Percentiles rank a stretch among this genome's conserved stretches.
These are phyloP conservation scores for Drosophila paramelanica DNA, from an alignment of 2,888 invertebrate species.

Conservation along the genomic window DNA sequence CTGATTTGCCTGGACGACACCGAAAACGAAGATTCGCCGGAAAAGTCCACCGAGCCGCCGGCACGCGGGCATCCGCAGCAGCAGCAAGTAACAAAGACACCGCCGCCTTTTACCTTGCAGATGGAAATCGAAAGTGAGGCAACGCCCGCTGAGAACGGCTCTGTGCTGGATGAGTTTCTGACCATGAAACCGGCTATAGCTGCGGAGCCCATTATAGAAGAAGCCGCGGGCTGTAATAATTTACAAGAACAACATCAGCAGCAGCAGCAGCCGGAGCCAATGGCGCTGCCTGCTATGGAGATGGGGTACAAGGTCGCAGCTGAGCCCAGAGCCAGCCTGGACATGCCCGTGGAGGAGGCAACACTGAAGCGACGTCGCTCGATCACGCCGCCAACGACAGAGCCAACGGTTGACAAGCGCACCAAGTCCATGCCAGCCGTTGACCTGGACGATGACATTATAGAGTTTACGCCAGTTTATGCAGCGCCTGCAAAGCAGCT, in stretches of 20 bases:
- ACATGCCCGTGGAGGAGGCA: conserved; percentile 20
- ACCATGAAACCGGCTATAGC: conserved; percentile 36
- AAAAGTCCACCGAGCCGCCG: conserved; percentile 34
- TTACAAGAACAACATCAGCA: conserved; percentile 1
- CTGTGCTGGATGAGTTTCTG: conserved; percentile 56
- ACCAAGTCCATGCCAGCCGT: conserved; percentile 4
- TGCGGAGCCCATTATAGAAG: conserved; percentile 23
- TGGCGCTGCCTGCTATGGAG: conserved; percentile 4
- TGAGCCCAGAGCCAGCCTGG: conserved; percentile 8
- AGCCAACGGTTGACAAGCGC: conserved; percentile 25
- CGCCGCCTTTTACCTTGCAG: conserved; percentile 17
- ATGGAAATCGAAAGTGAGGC: conserved; percentile 18
- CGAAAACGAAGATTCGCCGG: conserved; percentile 69
- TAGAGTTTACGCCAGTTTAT: conserved; percentile 43
- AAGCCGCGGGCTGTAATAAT: neutral
- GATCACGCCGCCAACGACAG: conserved; percentile 33
- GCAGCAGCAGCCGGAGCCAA: conserved; percentile 1
- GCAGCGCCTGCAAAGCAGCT: conserved; percentile 9
- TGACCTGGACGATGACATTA: conserved; percentile 48
- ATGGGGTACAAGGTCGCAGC: conserved; percentile 13
- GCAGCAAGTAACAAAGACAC: conserved; percentile 1
- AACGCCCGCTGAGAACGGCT: conserved; percentile 47
- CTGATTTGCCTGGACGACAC: conserved; percentile 70
- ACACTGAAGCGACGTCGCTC: conserved; percentile 61
- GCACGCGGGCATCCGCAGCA: neutral